These are phyloP conservation scores for Halcyon senegalensis DNA, from an alignment of 2,113 vertebrate genomes.

Conservation along the genomic window DNA sequence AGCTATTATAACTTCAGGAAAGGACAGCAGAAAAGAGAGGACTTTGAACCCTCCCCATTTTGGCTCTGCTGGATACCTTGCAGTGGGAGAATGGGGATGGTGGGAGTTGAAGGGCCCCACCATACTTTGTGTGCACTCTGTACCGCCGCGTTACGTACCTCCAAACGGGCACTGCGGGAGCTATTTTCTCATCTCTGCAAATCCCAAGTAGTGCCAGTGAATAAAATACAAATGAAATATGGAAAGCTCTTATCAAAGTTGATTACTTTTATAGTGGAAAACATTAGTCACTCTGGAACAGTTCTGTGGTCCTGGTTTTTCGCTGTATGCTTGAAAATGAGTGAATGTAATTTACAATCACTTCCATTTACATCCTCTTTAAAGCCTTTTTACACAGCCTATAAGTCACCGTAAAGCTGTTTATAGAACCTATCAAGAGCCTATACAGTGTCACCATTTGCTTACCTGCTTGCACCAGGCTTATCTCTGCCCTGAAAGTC, in stretches of 20 bases:
- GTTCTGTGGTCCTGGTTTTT: neutral
- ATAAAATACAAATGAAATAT: constrained; percentile 11
- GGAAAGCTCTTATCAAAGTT: neutral
- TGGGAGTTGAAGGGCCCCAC: neutral
- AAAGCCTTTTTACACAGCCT: constrained; percentile 9
- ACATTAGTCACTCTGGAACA: constrained; percentile 11
- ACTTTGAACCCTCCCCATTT: constrained; percentile 46
- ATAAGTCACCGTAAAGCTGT: neutral
- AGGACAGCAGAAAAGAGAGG: neutral
- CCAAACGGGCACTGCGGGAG: rapidly evolving
- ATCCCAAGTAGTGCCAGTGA: neutral
- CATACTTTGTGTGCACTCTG: neutral
- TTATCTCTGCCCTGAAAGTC: neutral
- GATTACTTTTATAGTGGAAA: neutral
- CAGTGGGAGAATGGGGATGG: neutral
- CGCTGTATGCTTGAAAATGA: neutral
- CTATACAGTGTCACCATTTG: neutral
- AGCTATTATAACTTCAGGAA: constrained; percentile 1
- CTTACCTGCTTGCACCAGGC: neutral
- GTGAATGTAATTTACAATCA: neutral
- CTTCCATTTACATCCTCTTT: neutral
- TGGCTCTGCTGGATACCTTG: neutral
- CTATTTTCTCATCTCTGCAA: neutral
- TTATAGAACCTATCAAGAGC: neutral
- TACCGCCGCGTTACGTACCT: rapidly evolving